These are phyloP conservation scores for Puffinus mauretanicus DNA, from an alignment of 2,113 vertebrate genomes.

Conservation along the genomic window DNA sequence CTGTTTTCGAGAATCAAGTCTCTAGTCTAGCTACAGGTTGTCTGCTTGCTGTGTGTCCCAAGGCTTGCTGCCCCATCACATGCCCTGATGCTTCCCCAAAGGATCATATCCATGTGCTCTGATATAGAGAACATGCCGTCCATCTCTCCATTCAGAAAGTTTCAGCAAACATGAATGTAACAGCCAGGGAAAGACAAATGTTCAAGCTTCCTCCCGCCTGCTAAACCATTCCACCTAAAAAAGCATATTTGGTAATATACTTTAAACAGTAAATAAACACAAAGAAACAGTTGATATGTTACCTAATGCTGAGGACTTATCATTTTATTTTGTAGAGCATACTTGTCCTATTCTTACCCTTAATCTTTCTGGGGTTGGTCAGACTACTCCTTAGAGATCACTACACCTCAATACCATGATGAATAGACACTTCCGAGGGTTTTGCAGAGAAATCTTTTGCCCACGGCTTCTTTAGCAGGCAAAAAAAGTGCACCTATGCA, in stretches of 20 bases:
- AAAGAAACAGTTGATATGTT: background rate
- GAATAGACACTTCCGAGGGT: background rate
- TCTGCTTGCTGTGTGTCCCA: background rate
- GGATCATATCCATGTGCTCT: too few relatives aligned
- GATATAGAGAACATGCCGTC: background rate
- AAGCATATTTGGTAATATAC: rapidly evolving
- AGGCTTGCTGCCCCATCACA: background rate
- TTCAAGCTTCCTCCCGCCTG: background rate
- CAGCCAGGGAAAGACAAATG: background rate
- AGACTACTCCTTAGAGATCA: background rate
- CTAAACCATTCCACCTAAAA: background rate
- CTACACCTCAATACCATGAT: background rate
- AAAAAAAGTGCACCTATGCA: background rate
- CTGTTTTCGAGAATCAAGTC: background rate
- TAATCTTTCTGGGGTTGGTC: background rate
- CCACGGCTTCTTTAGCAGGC: background rate
- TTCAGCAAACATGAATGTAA: background rate
- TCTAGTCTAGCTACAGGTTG: background rate
- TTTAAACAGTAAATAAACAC: background rate
- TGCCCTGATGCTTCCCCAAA: background rate
- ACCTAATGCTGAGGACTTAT: background rate
- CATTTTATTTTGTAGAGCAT: background rate
- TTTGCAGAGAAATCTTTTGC: background rate
- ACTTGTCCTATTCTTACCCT: background rate
- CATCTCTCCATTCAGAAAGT: background rate